Evolutionary conservation across 2,113 vertebrate species (phyloP), one percentile per base, ranked within the genome.

Genomic region (Australoheros scitulus): DNA sequence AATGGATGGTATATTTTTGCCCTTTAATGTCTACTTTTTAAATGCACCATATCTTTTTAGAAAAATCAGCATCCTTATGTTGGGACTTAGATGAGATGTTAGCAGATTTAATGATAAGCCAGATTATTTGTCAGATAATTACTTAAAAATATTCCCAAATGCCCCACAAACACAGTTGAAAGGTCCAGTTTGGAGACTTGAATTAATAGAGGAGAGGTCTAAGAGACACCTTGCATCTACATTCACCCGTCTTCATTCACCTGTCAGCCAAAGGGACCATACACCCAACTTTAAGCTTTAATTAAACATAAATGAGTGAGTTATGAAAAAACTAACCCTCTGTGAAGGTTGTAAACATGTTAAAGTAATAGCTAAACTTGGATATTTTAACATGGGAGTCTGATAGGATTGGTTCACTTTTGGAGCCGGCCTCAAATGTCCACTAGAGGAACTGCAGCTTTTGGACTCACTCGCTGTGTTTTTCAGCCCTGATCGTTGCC

Each of bases 361-460:
- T 15, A 50, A 50, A 26, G 50, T 50, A 10, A 68, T 32, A 52
- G 10, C 47, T 72, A 1, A 72, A 72, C 47, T 32, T 50, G 41
- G 18, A 0, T 29, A 43, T 70, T 29, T 70, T 50, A 52, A 70
- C 1, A 72, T 72, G 68, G 43, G 14, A 47, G 43, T 55, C 26
- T 0, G 18, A 52, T 24, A 17, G 0, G 0, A 52, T 7, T 52
- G 43, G 17, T 6, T 72, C 0, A 0, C 11, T 72, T 50, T 70
- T 38, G 32, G 47, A 72, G 11, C 5, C 50, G 24, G 65, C 65
- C 65, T 70, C 50, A 70, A 50, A 70, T 50, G 43, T n/a, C 43
- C 43, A 32, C 43, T 7, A 1, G 47, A 72, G 17, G 17, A 0
- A 32, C 47, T 32, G 68, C 2, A 4, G 6, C 7, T 72, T 52